phyloP scores from a whole-genome alignment of 2,797 vertebrate genomes.

The Sparus aurata region DNA sequence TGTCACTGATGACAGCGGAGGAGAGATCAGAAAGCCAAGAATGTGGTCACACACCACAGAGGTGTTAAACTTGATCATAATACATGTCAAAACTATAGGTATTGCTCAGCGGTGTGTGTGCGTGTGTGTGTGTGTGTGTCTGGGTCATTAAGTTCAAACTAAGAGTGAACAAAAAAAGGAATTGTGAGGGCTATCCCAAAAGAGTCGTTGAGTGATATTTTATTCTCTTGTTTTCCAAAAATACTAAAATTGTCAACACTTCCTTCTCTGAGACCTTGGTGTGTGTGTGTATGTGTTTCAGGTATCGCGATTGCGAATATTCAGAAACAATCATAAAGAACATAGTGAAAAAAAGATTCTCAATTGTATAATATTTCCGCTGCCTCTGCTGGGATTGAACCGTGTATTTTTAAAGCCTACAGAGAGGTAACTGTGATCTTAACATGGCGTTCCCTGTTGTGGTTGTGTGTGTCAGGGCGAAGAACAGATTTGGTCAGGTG shows the following conservation, averaged over 20 bases:
- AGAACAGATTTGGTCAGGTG: conserved; percentile 82
- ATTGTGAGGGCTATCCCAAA: background rate
- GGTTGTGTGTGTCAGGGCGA: conserved; percentile 73
- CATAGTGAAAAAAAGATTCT: conserved; percentile 31
- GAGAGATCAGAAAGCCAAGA: conserved; percentile 44
- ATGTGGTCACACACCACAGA: conserved; percentile 16
- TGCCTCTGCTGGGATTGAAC: conserved; percentile 52
- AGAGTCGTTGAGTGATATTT: conserved; percentile 20
- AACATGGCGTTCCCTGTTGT: conserved; percentile 72
- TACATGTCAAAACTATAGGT: background rate
- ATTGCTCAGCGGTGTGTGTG: background rate
- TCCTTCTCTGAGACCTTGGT: conserved; percentile 10
- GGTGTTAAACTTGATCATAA: conserved; percentile 27
- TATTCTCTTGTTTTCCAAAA: conserved; percentile 18
- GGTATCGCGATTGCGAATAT: conserved; percentile 19
- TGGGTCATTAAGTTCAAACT: conserved; percentile 14
- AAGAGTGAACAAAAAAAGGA: background rate
- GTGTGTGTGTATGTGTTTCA: conserved; percentile 1
- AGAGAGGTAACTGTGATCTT: conserved; percentile 65
- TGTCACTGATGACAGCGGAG: conserved; percentile 62
- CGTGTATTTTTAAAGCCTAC: conserved; percentile 59
- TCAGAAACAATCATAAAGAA: conserved; percentile 32
- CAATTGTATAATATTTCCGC: conserved; percentile 51
- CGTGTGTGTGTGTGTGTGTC: background rate
- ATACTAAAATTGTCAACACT: conserved; percentile 39